phyloP scores from a whole-genome alignment of 92 coral and sea anemone species.

The Epizoanthus scotinus region DNA sequence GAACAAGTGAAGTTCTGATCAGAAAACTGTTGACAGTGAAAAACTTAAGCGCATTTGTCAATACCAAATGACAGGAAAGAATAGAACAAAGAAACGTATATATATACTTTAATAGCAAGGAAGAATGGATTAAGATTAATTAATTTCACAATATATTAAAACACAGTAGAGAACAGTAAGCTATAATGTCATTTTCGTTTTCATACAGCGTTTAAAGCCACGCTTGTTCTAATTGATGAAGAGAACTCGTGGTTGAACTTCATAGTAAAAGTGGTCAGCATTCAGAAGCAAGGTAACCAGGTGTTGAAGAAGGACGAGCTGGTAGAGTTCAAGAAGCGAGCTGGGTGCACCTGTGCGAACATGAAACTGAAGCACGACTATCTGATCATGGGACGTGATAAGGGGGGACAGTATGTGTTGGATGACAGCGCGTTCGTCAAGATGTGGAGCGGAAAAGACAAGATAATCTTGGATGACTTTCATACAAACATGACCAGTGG shows the following conservation, averaged over 20 bases:
- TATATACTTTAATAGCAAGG: too few species aligned
- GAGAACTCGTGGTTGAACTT: slow-evolving; percentile 62
- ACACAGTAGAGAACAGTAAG: too few species aligned
- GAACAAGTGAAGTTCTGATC: too few species aligned
- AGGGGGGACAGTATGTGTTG: slow-evolving; percentile 60
- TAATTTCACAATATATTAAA: too few species aligned
- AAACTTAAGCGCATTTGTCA: too few species aligned
- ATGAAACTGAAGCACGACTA: slow-evolving; percentile 54
- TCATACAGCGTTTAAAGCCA: slow-evolving; percentile 66
- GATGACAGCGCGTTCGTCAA: slow-evolving; percentile 63
- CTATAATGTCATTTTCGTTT: not conserved
- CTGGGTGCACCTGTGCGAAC: slow-evolving; percentile 76
- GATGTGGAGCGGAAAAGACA: slow-evolving; percentile 59
- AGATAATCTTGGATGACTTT: slow-evolving; percentile 36
- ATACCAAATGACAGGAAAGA: too few species aligned
- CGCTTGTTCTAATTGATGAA: slow-evolving; percentile 74
- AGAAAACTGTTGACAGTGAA: too few species aligned
- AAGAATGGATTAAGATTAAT: too few species aligned
- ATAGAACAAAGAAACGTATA: too few species aligned
- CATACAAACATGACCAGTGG: slow-evolving; percentile 36
- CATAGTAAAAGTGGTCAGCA: slow-evolving; percentile 45
- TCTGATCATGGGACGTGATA: slow-evolving; percentile 80
- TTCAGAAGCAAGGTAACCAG: slow-evolving; percentile 61
- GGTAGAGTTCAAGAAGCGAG: slow-evolving; percentile 70
- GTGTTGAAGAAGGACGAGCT: slow-evolving; percentile 41